A percentile compares a stretch with the other conserved stretches of the same genome.
These are phyloP conservation scores for Neodiprion lecontei DNA, from an alignment of 1,140 invertebrate genomes.

Conservation along the genomic window DNA sequence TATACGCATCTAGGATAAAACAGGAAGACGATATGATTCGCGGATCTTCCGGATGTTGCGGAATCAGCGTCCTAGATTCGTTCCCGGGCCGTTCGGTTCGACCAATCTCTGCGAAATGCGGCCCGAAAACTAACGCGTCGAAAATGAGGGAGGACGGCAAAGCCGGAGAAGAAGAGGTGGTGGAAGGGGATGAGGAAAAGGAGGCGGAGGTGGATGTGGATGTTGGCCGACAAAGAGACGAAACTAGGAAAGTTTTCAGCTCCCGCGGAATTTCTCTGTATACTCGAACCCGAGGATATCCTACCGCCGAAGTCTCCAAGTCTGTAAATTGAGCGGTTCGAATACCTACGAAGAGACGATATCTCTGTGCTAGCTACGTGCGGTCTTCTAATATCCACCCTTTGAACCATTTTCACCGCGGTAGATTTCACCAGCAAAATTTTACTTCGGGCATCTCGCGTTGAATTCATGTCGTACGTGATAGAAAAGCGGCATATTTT, in stretches of 20 bases:
- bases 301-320: too few species aligned
- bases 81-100: neutral
- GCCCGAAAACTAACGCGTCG: too few species aligned
- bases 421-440: too few species aligned
- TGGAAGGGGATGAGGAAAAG: neutral
- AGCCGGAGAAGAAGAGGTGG: neutral
- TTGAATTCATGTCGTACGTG: too few species aligned
- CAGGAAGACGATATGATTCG: neutral
- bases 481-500: too few species aligned
- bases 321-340: neutral
- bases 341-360: neutral
- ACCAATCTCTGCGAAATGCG: too few species aligned
- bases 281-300: too few species aligned
- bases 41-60: neutral
- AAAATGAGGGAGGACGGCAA: conserved; percentile 7
- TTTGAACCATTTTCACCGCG: neutral
- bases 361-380: too few species aligned
- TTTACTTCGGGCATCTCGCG: too few species aligned
- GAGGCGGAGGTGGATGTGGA: conserved; percentile 13
- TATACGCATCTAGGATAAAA: too few species aligned
- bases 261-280: neutral
- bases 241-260: neutral
- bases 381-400: neutral
- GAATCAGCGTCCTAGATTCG: too few species aligned
- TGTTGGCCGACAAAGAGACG: neutral